Conservation (phyloP, 2,888 invertebrate species). For the Dione juno region DNA sequence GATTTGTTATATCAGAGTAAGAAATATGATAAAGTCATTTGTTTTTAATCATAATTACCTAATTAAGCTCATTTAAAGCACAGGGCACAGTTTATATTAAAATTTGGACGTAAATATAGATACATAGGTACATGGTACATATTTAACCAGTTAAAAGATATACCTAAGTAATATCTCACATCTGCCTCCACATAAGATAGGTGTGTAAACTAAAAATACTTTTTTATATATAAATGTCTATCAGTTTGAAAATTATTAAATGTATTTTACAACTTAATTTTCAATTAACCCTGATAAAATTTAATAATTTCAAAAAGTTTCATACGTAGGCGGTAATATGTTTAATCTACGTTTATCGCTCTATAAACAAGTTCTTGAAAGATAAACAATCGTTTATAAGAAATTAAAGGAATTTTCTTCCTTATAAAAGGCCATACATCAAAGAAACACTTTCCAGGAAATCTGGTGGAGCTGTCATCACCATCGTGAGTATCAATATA, state of each 20-base stretch:
- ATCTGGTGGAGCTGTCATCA: constrained; percentile 11
- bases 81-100: too few relatives aligned
- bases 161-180: too few relatives aligned
- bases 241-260: background rate
- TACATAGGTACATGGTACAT: too few relatives aligned
- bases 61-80: too few relatives aligned
- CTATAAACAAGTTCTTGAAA: constrained; percentile 36
- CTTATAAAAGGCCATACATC: constrained; percentile 43
- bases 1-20: too few relatives aligned
- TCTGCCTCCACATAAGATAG: too few relatives aligned
- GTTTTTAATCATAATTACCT: too few relatives aligned
- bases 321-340: background rate
- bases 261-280: background rate
- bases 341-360: constrained; percentile 33
- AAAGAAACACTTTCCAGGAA: constrained; percentile 54
- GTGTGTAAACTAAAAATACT: too few relatives aligned
- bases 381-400: constrained; percentile 36
- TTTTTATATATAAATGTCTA: background rate
- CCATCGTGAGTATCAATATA: background rate
- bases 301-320: background rate
- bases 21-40: too few relatives aligned
- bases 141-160: too few relatives aligned
- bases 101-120: too few relatives aligned
- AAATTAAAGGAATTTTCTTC: constrained; percentile 35
- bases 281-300: background rate